phyloP scores from a whole-genome alignment of 2,888 invertebrate genomes.

The Dermolepida albohirtum region DNA sequence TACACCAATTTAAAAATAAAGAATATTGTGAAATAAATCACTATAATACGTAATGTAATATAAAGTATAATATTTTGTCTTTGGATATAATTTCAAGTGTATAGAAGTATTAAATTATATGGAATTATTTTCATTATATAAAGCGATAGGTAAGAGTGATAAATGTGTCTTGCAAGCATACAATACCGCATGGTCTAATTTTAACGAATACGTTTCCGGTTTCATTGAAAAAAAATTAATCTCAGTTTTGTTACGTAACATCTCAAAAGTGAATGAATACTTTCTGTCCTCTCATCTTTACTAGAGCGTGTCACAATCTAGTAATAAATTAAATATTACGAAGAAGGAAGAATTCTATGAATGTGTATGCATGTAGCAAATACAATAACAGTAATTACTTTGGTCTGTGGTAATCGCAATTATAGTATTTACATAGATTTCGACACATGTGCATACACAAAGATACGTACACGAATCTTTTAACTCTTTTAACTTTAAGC shows the following conservation, averaged over 20 bases:
- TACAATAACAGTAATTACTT: no score
- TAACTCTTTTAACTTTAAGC: no score
- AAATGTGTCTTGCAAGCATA: background rate
- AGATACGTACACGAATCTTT: no score
- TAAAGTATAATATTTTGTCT: background rate
- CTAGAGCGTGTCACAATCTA: constrained; percentile 38
- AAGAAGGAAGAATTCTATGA: no score
- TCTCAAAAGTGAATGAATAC: constrained; percentile 20
- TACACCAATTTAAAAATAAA: no score
- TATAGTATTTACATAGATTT: no score
- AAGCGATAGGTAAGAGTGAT: background rate
- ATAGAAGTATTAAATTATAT: background rate
- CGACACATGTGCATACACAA: no score
- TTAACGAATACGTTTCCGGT: constrained; percentile 10
- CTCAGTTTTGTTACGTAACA: constrained; percentile 25
- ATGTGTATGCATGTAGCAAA: no score
- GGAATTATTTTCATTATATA: constrained; percentile 8
- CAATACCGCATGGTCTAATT: constrained; percentile 3
- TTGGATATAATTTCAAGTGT: background rate
- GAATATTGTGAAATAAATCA: no score
- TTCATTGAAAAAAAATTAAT: constrained; percentile 20
- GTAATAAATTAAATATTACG: constrained; percentile 17
- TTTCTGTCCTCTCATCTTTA: constrained; percentile 28
- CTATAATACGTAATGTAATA: background rate
- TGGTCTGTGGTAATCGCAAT: no score